Evolutionary conservation across 2,888 invertebrate genomes (phyloP), one percentile per base, ranked within the genome.

Genomic region (Lasioglossum malachurum): DNA sequence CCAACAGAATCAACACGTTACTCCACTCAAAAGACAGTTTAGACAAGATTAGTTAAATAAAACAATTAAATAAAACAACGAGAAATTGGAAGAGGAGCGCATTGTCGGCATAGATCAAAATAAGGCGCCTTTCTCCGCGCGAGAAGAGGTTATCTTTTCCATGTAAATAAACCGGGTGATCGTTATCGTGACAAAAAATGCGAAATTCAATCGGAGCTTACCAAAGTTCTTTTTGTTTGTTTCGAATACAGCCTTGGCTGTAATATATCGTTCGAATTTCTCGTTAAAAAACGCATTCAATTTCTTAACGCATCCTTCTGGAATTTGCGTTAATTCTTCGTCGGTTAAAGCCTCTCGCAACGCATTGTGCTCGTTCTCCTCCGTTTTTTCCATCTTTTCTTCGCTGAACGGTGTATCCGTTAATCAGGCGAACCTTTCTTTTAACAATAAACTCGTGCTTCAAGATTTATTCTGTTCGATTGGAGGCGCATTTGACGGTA

Each of bases 181-280:
- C 73, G 57, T 73, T 76, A 64, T 3, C 38, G 16, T 8, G 27
- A 46, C 19, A 67, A 74, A 57, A 82, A 78, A n/a, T 38, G n/a
- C 35, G 41, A 78, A 78, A 71, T 38, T 64, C 53, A 27, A 78
- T 77, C 73, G 1, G 4, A n/a, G 16, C 78, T 95, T 95, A 97
- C 97, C 97, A 92, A 96, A 96, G 93, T 96, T 96, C 86, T 96
- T 96, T 94, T 96, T 96, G 91, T 96, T 96, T 86, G 97, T 96
- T 95, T 97, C 97, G 87, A 97, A 97, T 49, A 98, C 96, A 4
- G 98, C 98, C 95, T 97, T 97, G 46, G 97, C 96, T 81, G 97
- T 97, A 92, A 97, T 96, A 89, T 97, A 97, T 94, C 97, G 97
- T 92, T 97, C 97, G 93, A 97, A 97, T 94, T 97, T 97, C 82